Evolutionary conservation across 2,797 vertebrate genomes (phyloP).

Genomic region (Adelosebastes latens): DNA sequence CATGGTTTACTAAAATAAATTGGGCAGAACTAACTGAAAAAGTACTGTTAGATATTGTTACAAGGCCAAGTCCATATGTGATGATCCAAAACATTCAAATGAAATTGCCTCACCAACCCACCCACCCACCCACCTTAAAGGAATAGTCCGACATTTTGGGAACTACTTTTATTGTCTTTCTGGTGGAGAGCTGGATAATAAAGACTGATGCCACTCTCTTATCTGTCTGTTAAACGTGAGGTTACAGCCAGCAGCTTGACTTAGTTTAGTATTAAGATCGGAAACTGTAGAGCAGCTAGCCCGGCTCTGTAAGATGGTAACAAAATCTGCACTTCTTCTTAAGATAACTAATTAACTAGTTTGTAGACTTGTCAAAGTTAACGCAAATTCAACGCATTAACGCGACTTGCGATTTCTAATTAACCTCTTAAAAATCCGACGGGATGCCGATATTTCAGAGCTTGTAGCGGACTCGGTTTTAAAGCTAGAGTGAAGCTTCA

Average conservation of each 20-base stretch:
- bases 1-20: not conserved
- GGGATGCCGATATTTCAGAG: too few species aligned
- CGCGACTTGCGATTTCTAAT: too few species aligned
- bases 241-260: not conserved
- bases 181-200: not conserved
- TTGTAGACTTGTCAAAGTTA: too few species aligned
- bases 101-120: not conserved
- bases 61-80: slow-evolving; percentile 10
- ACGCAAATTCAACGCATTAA: too few species aligned
- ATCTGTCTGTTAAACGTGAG: not conserved
- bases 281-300: not conserved
- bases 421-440: too few species aligned
- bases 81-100: slow-evolving; percentile 30
- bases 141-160: not conserved
- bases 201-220: not conserved
- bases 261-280: not conserved
- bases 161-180: not conserved
- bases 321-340: not conserved
- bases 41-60: not conserved
- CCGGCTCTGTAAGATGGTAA: too few species aligned
- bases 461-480: too few species aligned
- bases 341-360: too few species aligned
- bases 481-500: too few species aligned
- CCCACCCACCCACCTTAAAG: not conserved
- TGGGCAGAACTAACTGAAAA: not conserved